Conservation (phyloP, 92 coral and sea anemone genomes). For the Hydrozoanthus gracilis region DNA sequence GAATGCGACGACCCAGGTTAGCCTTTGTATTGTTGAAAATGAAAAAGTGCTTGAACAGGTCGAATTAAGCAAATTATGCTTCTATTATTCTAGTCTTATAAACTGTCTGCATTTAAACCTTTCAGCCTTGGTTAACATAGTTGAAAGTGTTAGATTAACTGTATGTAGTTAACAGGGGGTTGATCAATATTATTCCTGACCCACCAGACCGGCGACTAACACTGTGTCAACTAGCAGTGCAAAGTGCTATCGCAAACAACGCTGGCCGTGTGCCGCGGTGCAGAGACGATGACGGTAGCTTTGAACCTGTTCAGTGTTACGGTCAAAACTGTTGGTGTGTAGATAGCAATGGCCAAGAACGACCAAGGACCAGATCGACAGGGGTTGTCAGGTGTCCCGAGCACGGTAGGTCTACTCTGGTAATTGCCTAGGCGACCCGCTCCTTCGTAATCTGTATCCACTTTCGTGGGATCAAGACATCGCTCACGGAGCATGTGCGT, state of each 20-base stretch:
- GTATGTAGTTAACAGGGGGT: neutral
- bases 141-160: too few species aligned
- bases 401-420: slow-evolving; percentile 25
- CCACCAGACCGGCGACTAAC: slow-evolving; percentile 23
- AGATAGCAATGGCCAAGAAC: neutral
- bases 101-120: too few species aligned
- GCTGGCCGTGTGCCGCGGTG: slow-evolving; percentile 23
- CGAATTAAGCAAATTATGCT: neutral
- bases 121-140: too few species aligned
- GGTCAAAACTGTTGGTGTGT: slow-evolving; percentile 24
- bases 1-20: slow-evolving; percentile 76
- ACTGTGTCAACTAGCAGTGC: slow-evolving; percentile 2
- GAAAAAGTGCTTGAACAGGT: neutral
- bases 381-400: slow-evolving; percentile 23
- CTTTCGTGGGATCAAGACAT: too few species aligned
- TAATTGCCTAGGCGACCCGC: neutral
- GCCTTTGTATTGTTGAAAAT: neutral
- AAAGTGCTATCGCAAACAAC: slow-evolving; percentile 13
- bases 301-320: slow-evolving; percentile 36
- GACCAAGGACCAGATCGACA: slow-evolving; percentile 16
- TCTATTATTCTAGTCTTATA: too few species aligned
- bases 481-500: too few species aligned
- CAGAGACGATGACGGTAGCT: slow-evolving; percentile 35
- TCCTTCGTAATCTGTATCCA: too few species aligned
- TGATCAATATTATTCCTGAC: neutral